A percentile compares a stretch with the other conserved stretches of the same genome.
These are phyloP conservation scores for Botia almorhae DNA, from an alignment of 2,797 vertebrate genomes.

Conservation along the genomic window DNA sequence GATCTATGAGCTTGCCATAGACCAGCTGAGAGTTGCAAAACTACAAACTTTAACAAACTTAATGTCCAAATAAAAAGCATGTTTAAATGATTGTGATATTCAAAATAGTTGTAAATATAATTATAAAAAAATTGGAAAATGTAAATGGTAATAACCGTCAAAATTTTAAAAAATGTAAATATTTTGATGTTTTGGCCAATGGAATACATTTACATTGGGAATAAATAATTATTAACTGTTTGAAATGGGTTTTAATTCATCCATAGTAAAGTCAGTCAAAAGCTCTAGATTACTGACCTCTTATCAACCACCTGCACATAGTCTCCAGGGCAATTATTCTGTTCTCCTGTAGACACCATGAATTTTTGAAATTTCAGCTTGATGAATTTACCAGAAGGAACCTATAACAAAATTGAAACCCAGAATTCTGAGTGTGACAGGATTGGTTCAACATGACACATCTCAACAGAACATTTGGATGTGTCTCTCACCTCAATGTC, in stretches of 20 bases:
- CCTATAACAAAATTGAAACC: conserved; percentile 71
- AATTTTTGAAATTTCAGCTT: conserved; percentile 87
- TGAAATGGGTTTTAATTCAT: too few species aligned
- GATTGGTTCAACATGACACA: background rate
- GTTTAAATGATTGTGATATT: background rate
- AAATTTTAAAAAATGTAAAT: too few species aligned
- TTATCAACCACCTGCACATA: conserved; percentile 80
- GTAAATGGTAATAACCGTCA: too few species aligned
- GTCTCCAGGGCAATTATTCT: conserved; percentile 81
- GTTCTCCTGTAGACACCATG: conserved; percentile 75
- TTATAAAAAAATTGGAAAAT: too few species aligned
- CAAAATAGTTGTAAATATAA: background rate
- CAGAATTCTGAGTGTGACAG: background rate
- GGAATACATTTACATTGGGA: too few species aligned
- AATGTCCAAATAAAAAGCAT: background rate
- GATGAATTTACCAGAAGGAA: conserved; percentile 75
- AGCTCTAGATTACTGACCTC: conserved; percentile 44
- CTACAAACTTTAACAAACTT: too few species aligned
- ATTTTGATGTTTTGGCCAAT: too few species aligned
- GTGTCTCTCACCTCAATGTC: conserved; percentile 80
- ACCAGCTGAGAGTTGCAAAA: too few species aligned
- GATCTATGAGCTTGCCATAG: too few species aligned
- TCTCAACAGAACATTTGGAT: background rate
- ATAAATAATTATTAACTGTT: too few species aligned
- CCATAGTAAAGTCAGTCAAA: background rate